These are phyloP conservation scores for Eupithecia pulchellata DNA, from an alignment of 2,888 invertebrate genomes.

Conservation along the genomic window DNA sequence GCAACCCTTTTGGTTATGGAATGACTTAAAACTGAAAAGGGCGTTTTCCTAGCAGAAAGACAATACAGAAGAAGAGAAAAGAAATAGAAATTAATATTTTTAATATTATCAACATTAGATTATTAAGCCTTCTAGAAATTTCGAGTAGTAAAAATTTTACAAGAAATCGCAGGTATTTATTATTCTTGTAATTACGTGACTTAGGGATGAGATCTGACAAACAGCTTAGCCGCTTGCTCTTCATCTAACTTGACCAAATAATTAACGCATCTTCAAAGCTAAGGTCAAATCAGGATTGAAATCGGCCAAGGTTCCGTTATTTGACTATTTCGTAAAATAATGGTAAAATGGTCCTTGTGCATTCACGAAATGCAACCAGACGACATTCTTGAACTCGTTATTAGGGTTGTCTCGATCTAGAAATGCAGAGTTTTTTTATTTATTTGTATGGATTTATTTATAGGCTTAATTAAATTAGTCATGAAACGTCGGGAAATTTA, in stretches of 20 bases:
- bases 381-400: conserved; percentile 37
- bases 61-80: no score
- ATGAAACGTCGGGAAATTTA: background rate
- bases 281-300: conserved; percentile 32
- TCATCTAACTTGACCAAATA: conserved; percentile 20
- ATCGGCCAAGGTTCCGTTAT: conserved; percentile 42
- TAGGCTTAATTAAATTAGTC: background rate
- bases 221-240: background rate
- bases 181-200: no score
- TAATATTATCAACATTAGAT: no score
- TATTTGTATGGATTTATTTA: background rate
- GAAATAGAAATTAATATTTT: no score
- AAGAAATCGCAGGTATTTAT: no score
- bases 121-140: no score
- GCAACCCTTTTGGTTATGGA: no score
- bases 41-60: no score
- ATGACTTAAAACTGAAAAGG: background rate
- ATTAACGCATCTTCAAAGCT: conserved; percentile 30
- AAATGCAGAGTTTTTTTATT: background rate
- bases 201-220: background rate
- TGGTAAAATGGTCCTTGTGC: conserved; percentile 44
- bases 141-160: no score
- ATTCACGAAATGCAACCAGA: conserved; percentile 31
- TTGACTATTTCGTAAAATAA: conserved; percentile 45
- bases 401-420: conserved; percentile 26